Evolutionary conservation across 2,888 invertebrate genomes (phyloP), one percentile per base, ranked within the genome.

Genomic region (Zeuzera pyrina): DNA sequence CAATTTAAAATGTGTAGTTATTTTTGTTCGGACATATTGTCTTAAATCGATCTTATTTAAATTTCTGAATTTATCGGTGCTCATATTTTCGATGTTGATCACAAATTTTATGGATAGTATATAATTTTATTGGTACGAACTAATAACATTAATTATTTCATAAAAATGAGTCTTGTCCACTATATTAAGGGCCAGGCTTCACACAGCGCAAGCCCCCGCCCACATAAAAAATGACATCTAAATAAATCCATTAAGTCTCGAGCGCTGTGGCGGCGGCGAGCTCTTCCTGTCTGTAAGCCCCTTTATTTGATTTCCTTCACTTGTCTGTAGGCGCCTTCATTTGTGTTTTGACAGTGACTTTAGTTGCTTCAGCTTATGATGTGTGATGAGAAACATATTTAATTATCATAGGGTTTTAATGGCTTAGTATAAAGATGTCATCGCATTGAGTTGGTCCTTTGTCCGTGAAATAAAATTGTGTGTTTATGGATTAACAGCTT

Each of bases 141-240:
- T n/a, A 22, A 22, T 22, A 22, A n/a, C 2, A 10, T 22, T 22
- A 22, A 22, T 10, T 10, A 22, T 0, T 22, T 10, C 22, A 22
- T 22, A 22, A 19, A 36, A 39, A 34, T 12, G 10, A 3, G 58
- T 42, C 60, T 23, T 62, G 55, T 81, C 81, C 76, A 70, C 34
- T 52, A 38, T 58, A 62, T 30, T 39, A 36, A 42, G 32, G 38
- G 49, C 56, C 72, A 63, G 74, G 67, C 74, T 69, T 68, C 70
- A 58, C 66, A 48, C 57, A 45, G 56, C 48, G 54, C 57, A 51
- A 70, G 77, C 77, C 73, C 73, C 78, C 81, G 81, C 81, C 81
- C 81, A 83, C 81, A 79, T 81, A 81, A 81, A 83, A 83, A 81
- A 81, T 81, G 81, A 83, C 81, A 78, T 83, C 81, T 81, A 83